Evolutionary conservation across 2,888 invertebrate genomes (phyloP).

Genomic region (Epinotia nisella): DNA sequence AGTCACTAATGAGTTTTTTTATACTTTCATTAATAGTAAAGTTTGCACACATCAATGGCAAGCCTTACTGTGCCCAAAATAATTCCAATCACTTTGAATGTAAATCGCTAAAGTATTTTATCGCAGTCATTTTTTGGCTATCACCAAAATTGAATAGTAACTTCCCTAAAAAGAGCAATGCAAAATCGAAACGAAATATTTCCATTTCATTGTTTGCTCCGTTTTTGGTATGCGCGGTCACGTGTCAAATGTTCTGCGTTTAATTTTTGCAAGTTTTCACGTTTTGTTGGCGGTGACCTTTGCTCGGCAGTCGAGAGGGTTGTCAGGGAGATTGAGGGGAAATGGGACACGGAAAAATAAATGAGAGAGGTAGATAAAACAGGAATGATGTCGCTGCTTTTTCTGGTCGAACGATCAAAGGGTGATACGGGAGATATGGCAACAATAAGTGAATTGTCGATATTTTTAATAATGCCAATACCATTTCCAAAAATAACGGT

Average conservation of each 20-base stretch:
- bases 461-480: background rate
- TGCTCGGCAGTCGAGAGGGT: conserved; percentile 22
- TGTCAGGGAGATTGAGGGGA: conserved; percentile 15
- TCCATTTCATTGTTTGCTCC: conserved; percentile 38
- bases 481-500: background rate
- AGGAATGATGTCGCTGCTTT: conserved; percentile 23
- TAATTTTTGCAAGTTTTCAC: conserved; percentile 43
- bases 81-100: background rate
- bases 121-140: background rate
- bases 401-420: conserved; percentile 20
- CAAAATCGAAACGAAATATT: conserved; percentile 34
- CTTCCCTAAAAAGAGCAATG: conserved; percentile 17
- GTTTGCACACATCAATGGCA: too few species aligned
- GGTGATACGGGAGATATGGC: conserved; percentile 16
- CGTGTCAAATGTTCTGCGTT: conserved; percentile 36
- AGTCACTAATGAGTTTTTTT: background rate
- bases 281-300: conserved; percentile 35
- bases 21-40: too few species aligned
- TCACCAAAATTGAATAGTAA: conserved; percentile 15
- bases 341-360: conserved; percentile 29
- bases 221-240: conserved; percentile 42
- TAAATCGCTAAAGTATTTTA: background rate
- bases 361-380: conserved; percentile 23
- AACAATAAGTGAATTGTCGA: conserved; percentile 11
- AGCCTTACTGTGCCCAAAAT: background rate